These are phyloP conservation scores for Rafetus swinhoei DNA, from an alignment of 2,113 vertebrate species.

Conservation along the genomic window DNA sequence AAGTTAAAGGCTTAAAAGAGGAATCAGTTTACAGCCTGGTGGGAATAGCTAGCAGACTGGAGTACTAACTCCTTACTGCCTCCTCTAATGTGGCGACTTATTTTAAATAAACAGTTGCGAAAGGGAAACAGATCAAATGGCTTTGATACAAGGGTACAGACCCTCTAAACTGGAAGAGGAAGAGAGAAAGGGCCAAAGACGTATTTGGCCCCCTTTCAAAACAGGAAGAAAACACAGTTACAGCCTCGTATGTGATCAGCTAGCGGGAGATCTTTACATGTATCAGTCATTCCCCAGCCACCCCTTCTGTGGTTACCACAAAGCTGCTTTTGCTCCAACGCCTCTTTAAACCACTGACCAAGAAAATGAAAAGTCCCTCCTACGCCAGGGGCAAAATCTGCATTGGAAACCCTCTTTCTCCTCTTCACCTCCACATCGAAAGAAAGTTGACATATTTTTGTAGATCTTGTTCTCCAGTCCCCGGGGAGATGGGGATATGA, in stretches of 20 bases:
- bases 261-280: slow-evolving; percentile 48
- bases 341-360: not conserved
- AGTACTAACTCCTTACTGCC: slow-evolving; percentile 83
- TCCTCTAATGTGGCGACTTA: slow-evolving; percentile 81
- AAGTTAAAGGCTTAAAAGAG: slow-evolving; percentile 88
- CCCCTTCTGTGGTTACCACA: not conserved
- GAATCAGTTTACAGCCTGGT: slow-evolving; percentile 91
- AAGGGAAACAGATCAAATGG: slow-evolving; percentile 68
- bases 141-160: slow-evolving; percentile 36
- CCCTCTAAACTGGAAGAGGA: slow-evolving; percentile 31
- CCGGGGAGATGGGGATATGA: not conserved
- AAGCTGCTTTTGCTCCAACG: not conserved
- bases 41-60: slow-evolving; percentile 85
- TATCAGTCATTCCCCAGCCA: slow-evolving; percentile 33
- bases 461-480: not conserved
- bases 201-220: slow-evolving; percentile 63
- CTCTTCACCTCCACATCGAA: not conserved
- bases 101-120: slow-evolving; percentile 87
- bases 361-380: not conserved
- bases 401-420: not conserved
- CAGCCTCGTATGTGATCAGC: slow-evolving; percentile 47
- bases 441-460: not conserved
- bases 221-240: slow-evolving; percentile 70
- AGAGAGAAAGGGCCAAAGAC: slow-evolving; percentile 46
- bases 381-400: not conserved